These are phyloP conservation scores for Stichopus horrens DNA, from an alignment of 53 echinoderm and acorn worm species.

Conservation along the genomic window DNA sequence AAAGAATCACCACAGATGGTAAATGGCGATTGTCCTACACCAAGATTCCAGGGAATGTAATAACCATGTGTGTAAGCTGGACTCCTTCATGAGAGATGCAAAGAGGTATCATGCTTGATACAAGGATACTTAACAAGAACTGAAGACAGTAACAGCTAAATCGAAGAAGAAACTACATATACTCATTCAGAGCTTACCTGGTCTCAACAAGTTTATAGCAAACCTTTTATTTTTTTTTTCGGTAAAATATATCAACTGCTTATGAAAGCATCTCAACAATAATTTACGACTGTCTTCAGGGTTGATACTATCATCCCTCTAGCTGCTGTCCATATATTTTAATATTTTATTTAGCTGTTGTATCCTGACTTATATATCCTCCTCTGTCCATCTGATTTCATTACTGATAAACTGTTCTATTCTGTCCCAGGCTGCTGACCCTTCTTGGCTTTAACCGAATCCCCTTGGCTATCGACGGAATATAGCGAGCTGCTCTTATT, in stretches of 20 bases:
- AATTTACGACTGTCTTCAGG: neutral
- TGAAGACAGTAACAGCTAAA: no score
- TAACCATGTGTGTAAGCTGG: no score
- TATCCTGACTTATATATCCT: constrained; percentile 2
- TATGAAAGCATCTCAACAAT: neutral
- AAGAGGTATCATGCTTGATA: no score
- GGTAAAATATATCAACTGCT: no score
- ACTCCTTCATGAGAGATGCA: no score
- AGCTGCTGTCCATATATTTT: neutral
- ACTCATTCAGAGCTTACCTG: neutral
- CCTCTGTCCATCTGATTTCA: neutral
- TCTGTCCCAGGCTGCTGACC: constrained; percentile 1
- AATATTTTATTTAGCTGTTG: neutral
- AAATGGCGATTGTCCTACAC: no score
- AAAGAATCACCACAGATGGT: no score
- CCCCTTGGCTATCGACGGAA: neutral
- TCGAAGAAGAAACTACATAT: no score
- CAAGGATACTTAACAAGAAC: no score
- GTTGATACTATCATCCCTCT: neutral
- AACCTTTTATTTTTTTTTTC: neutral
- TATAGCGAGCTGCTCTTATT: neutral
- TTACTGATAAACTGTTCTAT: constrained; percentile 12
- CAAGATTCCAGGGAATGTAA: no score
- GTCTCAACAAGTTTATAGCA: neutral
- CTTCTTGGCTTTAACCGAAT: neutral